phyloP scores from a whole-genome alignment of 2,888 invertebrate genomes.

The Lottia gigantea region DNA sequence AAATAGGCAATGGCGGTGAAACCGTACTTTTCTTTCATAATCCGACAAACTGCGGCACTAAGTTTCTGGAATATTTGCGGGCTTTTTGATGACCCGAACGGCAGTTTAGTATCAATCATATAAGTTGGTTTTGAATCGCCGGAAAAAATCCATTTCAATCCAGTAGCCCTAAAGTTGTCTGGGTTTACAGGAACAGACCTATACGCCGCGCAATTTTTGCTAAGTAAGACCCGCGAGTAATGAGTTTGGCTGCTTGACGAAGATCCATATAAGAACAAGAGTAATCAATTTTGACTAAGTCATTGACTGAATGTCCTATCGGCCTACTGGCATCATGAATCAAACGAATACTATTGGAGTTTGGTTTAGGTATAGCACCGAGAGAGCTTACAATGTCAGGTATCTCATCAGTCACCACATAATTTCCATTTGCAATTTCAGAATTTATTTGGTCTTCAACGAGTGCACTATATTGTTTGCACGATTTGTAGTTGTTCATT shows the following conservation, averaged over 20 bases:
- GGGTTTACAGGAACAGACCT: constrained; percentile 15
- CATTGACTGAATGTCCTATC: constrained; percentile 7
- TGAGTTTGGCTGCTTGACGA: constrained; percentile 14
- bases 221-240: background rate
- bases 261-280: constrained; percentile 25
- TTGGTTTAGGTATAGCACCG: constrained; percentile 17
- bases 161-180: constrained; percentile 11
- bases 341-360: constrained; percentile 10
- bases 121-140: background rate
- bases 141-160: constrained; percentile 1
- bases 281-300: constrained; percentile 11
- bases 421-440: constrained; percentile 16
- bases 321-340: constrained; percentile 26
- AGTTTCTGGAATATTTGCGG: background rate
- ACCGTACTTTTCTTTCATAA: background rate
- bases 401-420: constrained; percentile 9
- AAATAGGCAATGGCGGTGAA: background rate
- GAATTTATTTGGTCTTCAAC: constrained; percentile 14
- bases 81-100: background rate
- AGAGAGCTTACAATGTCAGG: constrained; percentile 17
- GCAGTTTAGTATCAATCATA: background rate
- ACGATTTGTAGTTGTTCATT: constrained; percentile 20
- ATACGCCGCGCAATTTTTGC: constrained; percentile 10
- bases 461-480: constrained; percentile 8
- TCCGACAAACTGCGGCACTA: background rate